Evolutionary conservation across 1,140 invertebrate genomes (phyloP).

Genomic region (Drosophila murphyi): DNA sequence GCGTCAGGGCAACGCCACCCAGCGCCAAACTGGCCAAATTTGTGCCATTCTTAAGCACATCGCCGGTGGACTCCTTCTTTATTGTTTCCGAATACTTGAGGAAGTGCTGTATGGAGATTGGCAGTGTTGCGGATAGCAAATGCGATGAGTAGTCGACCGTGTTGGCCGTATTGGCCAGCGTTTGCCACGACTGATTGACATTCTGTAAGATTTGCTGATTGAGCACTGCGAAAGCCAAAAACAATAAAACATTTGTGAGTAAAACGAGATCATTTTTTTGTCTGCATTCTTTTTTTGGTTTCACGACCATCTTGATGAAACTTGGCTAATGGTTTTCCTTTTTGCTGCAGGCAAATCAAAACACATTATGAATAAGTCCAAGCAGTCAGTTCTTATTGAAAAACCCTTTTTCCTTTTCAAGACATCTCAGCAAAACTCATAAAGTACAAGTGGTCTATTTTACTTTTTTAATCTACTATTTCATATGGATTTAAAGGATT

Average conservation of each 20-base stretch:
- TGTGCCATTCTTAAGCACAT: conserved; percentile 82
- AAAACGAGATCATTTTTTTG: background rate
- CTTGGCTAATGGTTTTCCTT: too few relatives aligned
- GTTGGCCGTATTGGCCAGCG: conserved; percentile 83
- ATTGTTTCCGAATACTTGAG: conserved; percentile 85
- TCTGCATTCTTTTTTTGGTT: too few relatives aligned
- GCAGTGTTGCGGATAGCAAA: conserved; percentile 84
- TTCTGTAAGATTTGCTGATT: conserved; percentile 85
- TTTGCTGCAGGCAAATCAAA: too few relatives aligned
- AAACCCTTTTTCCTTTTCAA: too few relatives aligned
- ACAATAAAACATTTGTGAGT: background rate
- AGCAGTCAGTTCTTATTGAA: too few relatives aligned
- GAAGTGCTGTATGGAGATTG: conserved; percentile 85
- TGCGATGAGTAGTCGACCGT: conserved; percentile 84
- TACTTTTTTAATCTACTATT: too few relatives aligned
- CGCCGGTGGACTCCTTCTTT: conserved; percentile 83
- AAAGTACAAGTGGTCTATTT: too few relatives aligned
- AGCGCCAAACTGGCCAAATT: conserved; percentile 80
- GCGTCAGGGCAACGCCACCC: conserved; percentile 74
- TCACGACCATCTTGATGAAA: too few relatives aligned
- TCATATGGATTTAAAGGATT: too few relatives aligned
- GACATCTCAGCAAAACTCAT: too few relatives aligned
- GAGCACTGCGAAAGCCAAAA: conserved; percentile 57
- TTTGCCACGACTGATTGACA: conserved; percentile 85
- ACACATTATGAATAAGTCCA: too few relatives aligned